These are phyloP conservation scores for Meteorus sp. DNA, from an alignment of 1,140 invertebrate genomes.

Conservation along the genomic window DNA sequence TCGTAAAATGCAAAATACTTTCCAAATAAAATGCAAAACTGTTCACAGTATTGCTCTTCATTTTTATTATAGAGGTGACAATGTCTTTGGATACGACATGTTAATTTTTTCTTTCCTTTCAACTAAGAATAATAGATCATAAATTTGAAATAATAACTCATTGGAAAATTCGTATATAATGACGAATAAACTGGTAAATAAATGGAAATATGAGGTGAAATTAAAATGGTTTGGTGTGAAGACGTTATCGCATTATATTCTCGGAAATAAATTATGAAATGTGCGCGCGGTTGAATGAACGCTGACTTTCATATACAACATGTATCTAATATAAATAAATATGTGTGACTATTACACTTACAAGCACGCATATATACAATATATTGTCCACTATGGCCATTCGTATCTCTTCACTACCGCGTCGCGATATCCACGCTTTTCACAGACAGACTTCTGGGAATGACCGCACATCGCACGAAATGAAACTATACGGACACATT, in stretches of 20 bases:
- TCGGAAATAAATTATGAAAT: slow-evolving; percentile 21
- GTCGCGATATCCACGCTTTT: slow-evolving; percentile 27
- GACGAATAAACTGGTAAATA: too few species aligned
- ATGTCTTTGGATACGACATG: too few species aligned
- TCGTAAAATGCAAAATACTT: too few species aligned
- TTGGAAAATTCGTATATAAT: too few species aligned
- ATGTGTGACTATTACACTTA: background rate
- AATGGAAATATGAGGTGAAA: slow-evolving; percentile 1
- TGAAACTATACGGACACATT: slow-evolving; percentile 24
- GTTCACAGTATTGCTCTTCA: too few species aligned
- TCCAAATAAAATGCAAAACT: too few species aligned
- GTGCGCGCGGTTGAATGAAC: slow-evolving; percentile 23
- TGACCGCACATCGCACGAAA: slow-evolving; percentile 34
- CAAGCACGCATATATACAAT: background rate
- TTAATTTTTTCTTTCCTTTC: too few species aligned
- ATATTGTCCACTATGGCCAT: background rate
- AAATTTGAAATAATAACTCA: too few species aligned
- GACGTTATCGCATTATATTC: slow-evolving; percentile 10
- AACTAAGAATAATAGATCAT: too few species aligned
- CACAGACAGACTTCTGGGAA: slow-evolving; percentile 37
- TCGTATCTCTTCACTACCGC: slow-evolving; percentile 21
- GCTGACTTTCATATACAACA: background rate
- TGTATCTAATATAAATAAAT: slow-evolving; percentile 2
- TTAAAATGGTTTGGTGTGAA: background rate
- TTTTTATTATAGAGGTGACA: too few species aligned